phyloP scores from a whole-genome alignment of 37 sponge, comb jelly and placozoan genomes.

The Hormiphora californensis region DNA sequence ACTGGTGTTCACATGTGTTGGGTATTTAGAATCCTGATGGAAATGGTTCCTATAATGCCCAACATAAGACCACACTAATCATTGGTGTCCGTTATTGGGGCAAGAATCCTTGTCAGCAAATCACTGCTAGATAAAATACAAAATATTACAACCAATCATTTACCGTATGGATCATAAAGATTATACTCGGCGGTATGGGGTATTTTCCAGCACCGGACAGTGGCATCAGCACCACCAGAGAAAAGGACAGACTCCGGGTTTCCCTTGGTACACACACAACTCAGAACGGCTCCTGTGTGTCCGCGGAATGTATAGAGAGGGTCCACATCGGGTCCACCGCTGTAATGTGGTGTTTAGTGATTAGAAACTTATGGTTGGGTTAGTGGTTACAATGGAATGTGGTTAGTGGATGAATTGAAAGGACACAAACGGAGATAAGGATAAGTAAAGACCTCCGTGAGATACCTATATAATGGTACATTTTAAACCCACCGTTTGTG shows the following conservation, averaged over 20 bases:
- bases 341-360: background rate
- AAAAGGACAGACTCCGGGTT: conserved; percentile 61
- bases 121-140: too few species aligned
- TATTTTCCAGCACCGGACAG: conserved; percentile 65
- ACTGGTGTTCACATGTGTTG: too few species aligned
- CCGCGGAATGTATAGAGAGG: conserved; percentile 84
- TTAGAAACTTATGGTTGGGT: background rate
- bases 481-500: background rate
- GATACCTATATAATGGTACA: background rate
- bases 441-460: background rate
- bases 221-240: conserved; percentile 62
- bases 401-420: background rate
- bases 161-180: conserved; percentile 27
- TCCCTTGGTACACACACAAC: conserved; percentile 18
- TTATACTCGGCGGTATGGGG: conserved; percentile 43
- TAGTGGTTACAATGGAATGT: background rate
- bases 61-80: too few species aligned
- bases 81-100: too few species aligned
- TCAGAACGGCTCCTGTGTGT: conserved; percentile 57
- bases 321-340: conserved; percentile 69
- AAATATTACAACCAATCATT: too few species aligned
- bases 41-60: too few species aligned
- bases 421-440: background rate
- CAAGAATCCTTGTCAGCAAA: too few species aligned
- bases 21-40: too few species aligned